These are phyloP conservation scores for Trinectes maculatus DNA, from an alignment of 2,113 vertebrate species.

Conservation along the genomic window DNA sequence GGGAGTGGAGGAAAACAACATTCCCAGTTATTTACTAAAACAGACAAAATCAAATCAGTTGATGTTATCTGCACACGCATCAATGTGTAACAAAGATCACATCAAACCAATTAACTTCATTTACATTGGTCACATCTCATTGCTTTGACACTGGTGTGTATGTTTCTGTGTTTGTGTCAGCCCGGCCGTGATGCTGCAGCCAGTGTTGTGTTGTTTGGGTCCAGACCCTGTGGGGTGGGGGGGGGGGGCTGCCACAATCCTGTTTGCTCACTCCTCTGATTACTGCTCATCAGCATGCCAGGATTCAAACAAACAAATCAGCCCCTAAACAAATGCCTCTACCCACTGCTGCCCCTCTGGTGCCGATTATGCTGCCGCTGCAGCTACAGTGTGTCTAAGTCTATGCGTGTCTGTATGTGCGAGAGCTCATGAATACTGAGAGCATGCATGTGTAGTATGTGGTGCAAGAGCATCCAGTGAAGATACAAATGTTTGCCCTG, in stretches of 20 bases:
- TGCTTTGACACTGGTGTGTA: slow-evolving; percentile 20
- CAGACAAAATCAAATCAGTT: slow-evolving; percentile 1
- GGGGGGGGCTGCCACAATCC: slow-evolving; percentile 75
- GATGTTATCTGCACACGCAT: background rate
- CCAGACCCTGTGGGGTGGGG: slow-evolving; percentile 63
- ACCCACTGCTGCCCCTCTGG: slow-evolving; percentile 59
- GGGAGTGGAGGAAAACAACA: background rate
- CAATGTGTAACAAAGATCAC: background rate
- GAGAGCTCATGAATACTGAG: slow-evolving; percentile 2
- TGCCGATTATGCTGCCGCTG: slow-evolving; percentile 43
- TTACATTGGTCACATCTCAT: slow-evolving; percentile 17
- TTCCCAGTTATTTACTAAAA: background rate
- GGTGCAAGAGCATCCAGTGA: background rate
- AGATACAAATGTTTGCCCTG: slow-evolving; percentile 3
- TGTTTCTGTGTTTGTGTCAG: slow-evolving; percentile 15
- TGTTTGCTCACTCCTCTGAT: slow-evolving; percentile 82
- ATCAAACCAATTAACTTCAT: background rate
- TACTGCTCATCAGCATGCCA: slow-evolving; percentile 79
- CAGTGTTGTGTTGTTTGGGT: slow-evolving; percentile 67
- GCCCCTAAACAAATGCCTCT: slow-evolving; percentile 69
- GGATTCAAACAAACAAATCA: slow-evolving; percentile 73
- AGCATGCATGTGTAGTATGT: slow-evolving; percentile 1
- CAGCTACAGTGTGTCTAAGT: slow-evolving; percentile 14
- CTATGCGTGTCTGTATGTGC: slow-evolving; percentile 1
- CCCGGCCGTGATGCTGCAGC: slow-evolving; percentile 52